phyloP scores from a whole-genome alignment of 2,888 invertebrate species.

The Antitype chi region DNA sequence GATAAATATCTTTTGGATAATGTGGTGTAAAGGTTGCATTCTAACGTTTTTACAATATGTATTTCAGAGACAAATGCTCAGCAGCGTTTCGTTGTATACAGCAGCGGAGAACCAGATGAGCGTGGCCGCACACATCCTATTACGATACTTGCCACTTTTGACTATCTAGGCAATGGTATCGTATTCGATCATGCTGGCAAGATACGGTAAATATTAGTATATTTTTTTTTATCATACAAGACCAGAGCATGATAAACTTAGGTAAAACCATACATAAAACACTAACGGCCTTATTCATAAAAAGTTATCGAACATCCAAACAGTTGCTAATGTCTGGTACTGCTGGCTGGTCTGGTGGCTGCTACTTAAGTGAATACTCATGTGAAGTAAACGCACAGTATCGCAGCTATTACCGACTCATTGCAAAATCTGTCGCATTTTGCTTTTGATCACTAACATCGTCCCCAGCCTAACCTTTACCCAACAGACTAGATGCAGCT shows the following conservation, averaged over 20 bases:
- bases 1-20: neutral
- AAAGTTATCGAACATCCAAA: no score
- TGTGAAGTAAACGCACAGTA: neutral
- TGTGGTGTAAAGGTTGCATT: neutral
- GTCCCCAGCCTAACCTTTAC: no score
- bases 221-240: neutral
- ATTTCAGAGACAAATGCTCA: conserved; percentile 82
- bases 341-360: no score
- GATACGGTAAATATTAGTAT: conserved; percentile 76
- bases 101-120: conserved; percentile 83
- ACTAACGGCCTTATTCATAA: no score
- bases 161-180: conserved; percentile 85
- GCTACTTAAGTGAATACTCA: neutral
- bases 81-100: conserved; percentile 84
- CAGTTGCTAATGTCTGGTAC: no score
- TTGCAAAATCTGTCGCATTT: neutral
- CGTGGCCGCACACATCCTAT: conserved; percentile 80
- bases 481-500: no score
- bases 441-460: neutral
- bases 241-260: neutral
- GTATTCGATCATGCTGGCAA: conserved; percentile 87
- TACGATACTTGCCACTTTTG: conserved; percentile 84
- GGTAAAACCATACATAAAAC: no score
- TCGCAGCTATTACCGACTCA: neutral
- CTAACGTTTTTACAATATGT: neutral